Evolutionary conservation across 2,797 vertebrate genomes (phyloP).

Genomic region (Phataginus tricuspis): DNA sequence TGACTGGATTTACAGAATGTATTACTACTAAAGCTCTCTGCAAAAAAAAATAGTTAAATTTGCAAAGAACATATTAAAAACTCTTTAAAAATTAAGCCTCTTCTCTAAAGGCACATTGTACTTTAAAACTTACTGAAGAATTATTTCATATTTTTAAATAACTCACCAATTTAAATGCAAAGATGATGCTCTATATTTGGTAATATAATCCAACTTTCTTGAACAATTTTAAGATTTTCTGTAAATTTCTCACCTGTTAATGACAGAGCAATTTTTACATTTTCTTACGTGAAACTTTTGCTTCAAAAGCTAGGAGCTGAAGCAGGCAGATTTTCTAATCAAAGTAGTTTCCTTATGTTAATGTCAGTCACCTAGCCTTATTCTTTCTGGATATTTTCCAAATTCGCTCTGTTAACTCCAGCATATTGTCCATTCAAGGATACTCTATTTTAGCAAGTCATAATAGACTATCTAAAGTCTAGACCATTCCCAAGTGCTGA

Average conservation of each 20-base stretch:
- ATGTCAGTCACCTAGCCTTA: neutral
- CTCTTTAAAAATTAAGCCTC: neutral
- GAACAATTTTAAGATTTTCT: conserved; percentile 12
- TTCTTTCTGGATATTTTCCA: neutral
- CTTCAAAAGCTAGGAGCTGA: neutral
- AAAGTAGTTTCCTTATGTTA: neutral
- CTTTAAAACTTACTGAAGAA: conserved; percentile 7
- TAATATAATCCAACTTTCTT: neutral
- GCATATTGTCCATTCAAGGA: neutral
- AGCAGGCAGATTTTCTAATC: neutral
- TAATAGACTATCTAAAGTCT: neutral
- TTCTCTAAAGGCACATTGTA: neutral
- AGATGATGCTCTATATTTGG: neutral
- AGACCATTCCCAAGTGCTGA: neutral
- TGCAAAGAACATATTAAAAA: conserved; percentile 28
- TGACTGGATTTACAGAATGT: neutral
- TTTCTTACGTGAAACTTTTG: conserved; percentile 22
- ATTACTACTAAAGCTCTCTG: neutral
- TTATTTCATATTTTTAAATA: conserved; percentile 33
- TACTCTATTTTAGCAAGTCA: neutral
- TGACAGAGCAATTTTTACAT: neutral
- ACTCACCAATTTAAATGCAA: conserved; percentile 25
- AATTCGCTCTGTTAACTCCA: neutral
- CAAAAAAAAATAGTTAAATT: conserved; percentile 4
- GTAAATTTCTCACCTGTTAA: neutral